Conservation (phyloP, 1,140 invertebrate genomes). For the Pissodes strobi region DNA sequence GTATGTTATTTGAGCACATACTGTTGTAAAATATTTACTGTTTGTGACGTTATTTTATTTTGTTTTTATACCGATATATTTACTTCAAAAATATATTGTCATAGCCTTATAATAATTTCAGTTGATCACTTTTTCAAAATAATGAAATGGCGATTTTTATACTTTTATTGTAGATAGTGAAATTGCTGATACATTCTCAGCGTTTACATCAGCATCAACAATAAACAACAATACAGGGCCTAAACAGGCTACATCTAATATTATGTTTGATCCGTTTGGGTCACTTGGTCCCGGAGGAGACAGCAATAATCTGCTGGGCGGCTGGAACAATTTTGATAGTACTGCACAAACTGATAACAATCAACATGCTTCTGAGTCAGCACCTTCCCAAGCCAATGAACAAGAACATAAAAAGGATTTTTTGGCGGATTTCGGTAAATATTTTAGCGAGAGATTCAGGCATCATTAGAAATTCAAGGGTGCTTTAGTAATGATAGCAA, state of each 20-base stretch:
- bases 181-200: conserved; percentile 35
- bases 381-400: neutral
- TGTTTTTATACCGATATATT: too few relatives aligned
- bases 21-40: too few relatives aligned
- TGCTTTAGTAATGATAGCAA: too few relatives aligned
- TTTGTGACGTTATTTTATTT: too few relatives aligned
- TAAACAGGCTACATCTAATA: conserved; percentile 17
- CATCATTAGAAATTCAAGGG: too few relatives aligned
- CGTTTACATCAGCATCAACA: conserved; percentile 32
- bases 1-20: too few relatives aligned
- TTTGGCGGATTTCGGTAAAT: conserved; percentile 60
- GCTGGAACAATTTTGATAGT: conserved; percentile 43
- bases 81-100: too few relatives aligned
- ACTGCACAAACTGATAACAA: conserved; percentile 10
- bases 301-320: conserved; percentile 40
- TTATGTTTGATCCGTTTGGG: conserved; percentile 55
- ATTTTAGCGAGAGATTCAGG: too few relatives aligned
- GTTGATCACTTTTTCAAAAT: too few relatives aligned
- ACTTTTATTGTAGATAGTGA: neutral
- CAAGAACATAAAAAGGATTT: conserved; percentile 55
- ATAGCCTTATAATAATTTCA: too few relatives aligned
- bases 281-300: conserved; percentile 36
- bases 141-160: too few relatives aligned
- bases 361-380: conserved; percentile 19
- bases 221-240: conserved; percentile 8